Evolutionary conservation across 92 coral and sea anemone species (phyloP).

Genomic region (Phymanthus crucifer): DNA sequence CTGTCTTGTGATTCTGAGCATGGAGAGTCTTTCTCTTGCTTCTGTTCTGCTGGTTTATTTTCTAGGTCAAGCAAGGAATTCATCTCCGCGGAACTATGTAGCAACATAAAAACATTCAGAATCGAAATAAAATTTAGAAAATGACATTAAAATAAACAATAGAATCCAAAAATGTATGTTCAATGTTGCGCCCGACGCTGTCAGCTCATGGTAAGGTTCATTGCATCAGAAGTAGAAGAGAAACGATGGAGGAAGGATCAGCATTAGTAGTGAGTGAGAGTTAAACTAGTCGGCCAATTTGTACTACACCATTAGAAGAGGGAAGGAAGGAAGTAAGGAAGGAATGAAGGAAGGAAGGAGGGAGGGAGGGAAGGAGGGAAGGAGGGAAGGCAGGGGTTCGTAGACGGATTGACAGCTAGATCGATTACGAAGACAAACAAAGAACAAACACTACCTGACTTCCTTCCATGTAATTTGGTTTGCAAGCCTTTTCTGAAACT

Average conservation of each 20-base stretch:
- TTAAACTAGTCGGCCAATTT: too few relatives aligned
- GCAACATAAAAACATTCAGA: background rate
- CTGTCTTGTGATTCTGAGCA: background rate
- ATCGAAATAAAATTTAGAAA: background rate
- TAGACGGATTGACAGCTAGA: too few relatives aligned
- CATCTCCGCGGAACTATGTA: conserved; percentile 18
- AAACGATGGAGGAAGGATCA: too few relatives aligned
- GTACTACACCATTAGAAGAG: too few relatives aligned
- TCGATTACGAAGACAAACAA: background rate
- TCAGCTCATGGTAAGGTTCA: too few relatives aligned
- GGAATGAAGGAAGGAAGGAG: background rate
- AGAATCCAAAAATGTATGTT: too few relatives aligned
- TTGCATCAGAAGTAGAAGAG: too few relatives aligned
- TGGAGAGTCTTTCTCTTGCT: background rate
- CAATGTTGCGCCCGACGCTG: too few relatives aligned
- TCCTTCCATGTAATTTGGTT: conserved; percentile 57
- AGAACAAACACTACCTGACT: conserved; percentile 47
- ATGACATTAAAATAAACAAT: too few relatives aligned
- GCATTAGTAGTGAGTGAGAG: too few relatives aligned
- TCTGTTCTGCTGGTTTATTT: background rate
- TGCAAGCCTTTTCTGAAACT: conserved; percentile 71
- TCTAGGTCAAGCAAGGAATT: background rate
- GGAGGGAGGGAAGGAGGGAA: background rate
- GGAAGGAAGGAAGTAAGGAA: too few relatives aligned
- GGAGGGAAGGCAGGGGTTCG: background rate